Conservation (phyloP, 1,140 invertebrate genomes). For the Aphaenogaster floridana region DNA sequence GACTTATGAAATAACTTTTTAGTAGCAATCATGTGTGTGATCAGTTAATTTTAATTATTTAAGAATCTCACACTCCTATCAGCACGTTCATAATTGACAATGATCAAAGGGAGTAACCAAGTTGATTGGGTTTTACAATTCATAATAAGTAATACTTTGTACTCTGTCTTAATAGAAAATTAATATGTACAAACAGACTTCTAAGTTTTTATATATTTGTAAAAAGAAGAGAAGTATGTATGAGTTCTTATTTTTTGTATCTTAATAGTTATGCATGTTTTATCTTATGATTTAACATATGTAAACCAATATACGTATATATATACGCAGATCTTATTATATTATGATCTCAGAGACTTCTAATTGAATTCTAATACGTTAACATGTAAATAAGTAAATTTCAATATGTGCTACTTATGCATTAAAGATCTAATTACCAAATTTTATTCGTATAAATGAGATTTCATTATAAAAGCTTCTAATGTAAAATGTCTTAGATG, state of each 20-base stretch:
- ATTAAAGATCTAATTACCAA: not conserved
- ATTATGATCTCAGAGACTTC: slow-evolving; percentile 3
- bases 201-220: slow-evolving; percentile 68
- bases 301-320: slow-evolving; percentile 13
- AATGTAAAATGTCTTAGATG: slow-evolving; percentile 20
- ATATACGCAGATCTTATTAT: not conserved
- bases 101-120: not conserved
- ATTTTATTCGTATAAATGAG: slow-evolving; percentile 14
- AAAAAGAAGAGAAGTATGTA: slow-evolving; percentile 24
- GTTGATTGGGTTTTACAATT: slow-evolving; percentile 21
- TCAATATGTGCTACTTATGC: not conserved
- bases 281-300: slow-evolving; percentile 21
- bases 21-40: not conserved
- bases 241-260: slow-evolving; percentile 20
- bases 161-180: slow-evolving; percentile 24
- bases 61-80: slow-evolving; percentile 18
- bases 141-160: slow-evolving; percentile 30
- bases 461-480: slow-evolving; percentile 19
- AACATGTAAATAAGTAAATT: slow-evolving; percentile 12
- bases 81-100: slow-evolving; percentile 6
- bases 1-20: slow-evolving; percentile 26
- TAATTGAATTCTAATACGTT: slow-evolving; percentile 5
- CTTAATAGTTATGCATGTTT: slow-evolving; percentile 14
- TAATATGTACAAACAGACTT: slow-evolving; percentile 41
- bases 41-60: slow-evolving; percentile 9